Conservation (phyloP, 2,888 invertebrate species). For the Bugula neritina region DNA sequence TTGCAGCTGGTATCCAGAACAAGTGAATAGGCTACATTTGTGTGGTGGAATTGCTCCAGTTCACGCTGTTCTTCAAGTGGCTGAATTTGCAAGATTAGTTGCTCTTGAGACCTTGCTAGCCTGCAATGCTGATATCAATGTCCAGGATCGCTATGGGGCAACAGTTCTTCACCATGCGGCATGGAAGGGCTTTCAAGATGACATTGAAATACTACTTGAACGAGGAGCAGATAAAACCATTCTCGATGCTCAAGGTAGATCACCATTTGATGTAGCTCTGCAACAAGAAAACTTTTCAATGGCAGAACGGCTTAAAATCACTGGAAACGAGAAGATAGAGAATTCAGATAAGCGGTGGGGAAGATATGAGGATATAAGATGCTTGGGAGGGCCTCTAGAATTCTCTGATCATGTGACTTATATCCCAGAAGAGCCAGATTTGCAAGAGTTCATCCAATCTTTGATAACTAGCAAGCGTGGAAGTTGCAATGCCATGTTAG, state of each 20-base stretch:
- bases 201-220: background rate
- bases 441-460: background rate
- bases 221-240: background rate
- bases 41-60: background rate
- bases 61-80: background rate
- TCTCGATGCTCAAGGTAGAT: background rate
- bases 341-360: background rate
- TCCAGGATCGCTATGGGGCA: background rate
- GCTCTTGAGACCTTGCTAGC: background rate
- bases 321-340: background rate
- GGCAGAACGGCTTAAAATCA: background rate
- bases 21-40: background rate
- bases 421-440: background rate
- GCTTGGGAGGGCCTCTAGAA: background rate
- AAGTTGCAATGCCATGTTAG: background rate
- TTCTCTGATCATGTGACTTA: background rate
- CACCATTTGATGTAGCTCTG: background rate
- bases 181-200: background rate
- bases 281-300: background rate
- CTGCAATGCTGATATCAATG: background rate
- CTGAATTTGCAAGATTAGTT: background rate
- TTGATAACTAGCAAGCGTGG: background rate
- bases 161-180: background rate
- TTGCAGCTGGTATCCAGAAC: background rate
- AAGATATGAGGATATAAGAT: background rate